These are phyloP conservation scores for Chaenodraco wilsoni DNA, from an alignment of 2,797 vertebrate species.

Conservation along the genomic window DNA sequence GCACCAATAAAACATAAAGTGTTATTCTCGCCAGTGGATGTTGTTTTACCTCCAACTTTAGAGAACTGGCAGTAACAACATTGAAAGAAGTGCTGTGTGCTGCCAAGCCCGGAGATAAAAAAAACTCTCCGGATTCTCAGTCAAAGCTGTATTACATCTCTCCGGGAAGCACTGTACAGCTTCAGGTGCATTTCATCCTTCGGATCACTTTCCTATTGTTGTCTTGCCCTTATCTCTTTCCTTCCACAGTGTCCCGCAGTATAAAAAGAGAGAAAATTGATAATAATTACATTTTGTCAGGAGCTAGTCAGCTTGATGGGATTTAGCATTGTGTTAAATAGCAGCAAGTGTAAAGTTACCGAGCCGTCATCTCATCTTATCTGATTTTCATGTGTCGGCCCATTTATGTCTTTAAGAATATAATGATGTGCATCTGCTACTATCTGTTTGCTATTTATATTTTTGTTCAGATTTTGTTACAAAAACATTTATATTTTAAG, in stretches of 20 bases:
- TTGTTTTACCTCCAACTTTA: constrained; percentile 64
- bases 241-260: not conserved
- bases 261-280: not conserved
- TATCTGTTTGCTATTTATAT: not conserved
- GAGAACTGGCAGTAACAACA: constrained; percentile 71
- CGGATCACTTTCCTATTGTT: constrained; percentile 49
- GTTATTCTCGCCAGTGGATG: constrained; percentile 66
- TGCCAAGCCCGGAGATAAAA: constrained; percentile 65
- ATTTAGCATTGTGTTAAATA: constrained; percentile 9
- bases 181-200: constrained; percentile 58
- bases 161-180: constrained; percentile 47
- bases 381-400: constrained; percentile 32
- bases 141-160: constrained; percentile 46
- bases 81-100: constrained; percentile 42
- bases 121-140: constrained; percentile 37
- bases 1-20: constrained; percentile 61
- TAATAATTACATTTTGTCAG: constrained; percentile 21
- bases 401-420: constrained; percentile 20
- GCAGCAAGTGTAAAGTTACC: constrained; percentile 3
- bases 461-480: not conserved
- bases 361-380: not conserved
- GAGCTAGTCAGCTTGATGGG: not conserved
- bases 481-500: not conserved
- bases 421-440: constrained; percentile 16
- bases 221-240: constrained; percentile 32